Evolutionary conservation across 2,888 invertebrate genomes (phyloP), one percentile per base, ranked within the genome.

Genomic region (Plebejus melissa): DNA sequence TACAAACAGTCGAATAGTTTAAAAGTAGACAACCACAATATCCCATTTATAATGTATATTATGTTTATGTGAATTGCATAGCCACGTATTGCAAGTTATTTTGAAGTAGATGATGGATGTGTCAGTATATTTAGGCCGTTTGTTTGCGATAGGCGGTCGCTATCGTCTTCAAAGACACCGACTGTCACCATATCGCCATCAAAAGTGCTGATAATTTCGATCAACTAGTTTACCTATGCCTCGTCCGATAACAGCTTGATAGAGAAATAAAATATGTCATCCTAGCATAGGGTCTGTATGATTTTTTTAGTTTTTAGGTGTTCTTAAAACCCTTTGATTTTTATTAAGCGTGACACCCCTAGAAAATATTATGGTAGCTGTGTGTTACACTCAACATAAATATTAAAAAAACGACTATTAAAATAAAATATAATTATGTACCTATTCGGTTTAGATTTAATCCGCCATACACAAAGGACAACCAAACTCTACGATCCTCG

Each of bases 91-190:
- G 32, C 16, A 32, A 65, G 13, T 16, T 1, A 11, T 65, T 65
- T 36, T 65, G 65, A 65, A 65, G 32, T 65, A 16, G 32, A 65
- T 65, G 32, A 65, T 65, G 32, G 60, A 65, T 65, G 13, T 65
- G 28, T 60, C 60, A 28, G 4, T 60, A 36, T 65, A 32, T 65
- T 65, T 32, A 65, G 65, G 32, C 65, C 65, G 65, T 65, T 32
- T 65, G 32, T 65, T 65, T 65, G 60, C 7, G 28, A 65, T 65
- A 13, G 65, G 65, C 28, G 28, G 28, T n/a, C 2, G 22, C 11
- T 60, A 65, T 65, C 32, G 32, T 65, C 32, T 36, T 65, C 32
- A 65, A 65, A 65, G 65, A 36, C 32, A 32, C 65, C 65, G 65
- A 13, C 32, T 65, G 65, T 65, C 65, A 65, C 32, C 32, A 13